Evolutionary conservation across 30 jellyfish, hydroid and myxozoan genomes (phyloP).

Genomic region (Mastigias papua): DNA sequence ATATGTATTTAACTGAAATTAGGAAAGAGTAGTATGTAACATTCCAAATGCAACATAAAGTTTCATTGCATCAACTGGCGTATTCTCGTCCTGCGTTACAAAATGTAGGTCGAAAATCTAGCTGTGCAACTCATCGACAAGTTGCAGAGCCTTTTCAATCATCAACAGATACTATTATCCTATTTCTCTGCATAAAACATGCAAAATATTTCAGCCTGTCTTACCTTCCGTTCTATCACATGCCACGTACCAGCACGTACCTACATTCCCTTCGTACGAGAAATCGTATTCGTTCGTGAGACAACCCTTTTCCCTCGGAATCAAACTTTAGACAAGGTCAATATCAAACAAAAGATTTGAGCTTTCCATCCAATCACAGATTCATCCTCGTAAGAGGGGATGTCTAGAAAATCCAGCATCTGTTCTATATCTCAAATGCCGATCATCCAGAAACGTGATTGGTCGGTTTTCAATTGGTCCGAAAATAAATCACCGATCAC

Average conservation of each 20-base stretch:
- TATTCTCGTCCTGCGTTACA: too few relatives aligned
- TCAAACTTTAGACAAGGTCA: background rate
- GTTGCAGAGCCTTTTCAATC: too few relatives aligned
- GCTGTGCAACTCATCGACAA: too few relatives aligned
- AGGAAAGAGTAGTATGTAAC: too few relatives aligned
- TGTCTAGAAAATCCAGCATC: constrained; percentile 72
- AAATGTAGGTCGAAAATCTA: too few relatives aligned
- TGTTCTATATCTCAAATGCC: constrained; percentile 43
- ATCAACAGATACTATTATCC: too few relatives aligned
- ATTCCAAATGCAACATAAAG: too few relatives aligned
- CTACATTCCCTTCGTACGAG: background rate
- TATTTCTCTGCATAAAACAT: too few relatives aligned
- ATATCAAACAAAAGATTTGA: constrained; percentile 27
- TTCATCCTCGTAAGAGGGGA: constrained; percentile 28
- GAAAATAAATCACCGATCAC: constrained; percentile 70
- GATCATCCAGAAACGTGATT: constrained; percentile 30
- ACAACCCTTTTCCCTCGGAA: background rate
- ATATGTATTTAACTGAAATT: too few relatives aligned
- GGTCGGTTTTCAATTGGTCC: constrained; percentile 68
- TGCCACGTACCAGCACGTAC: background rate
- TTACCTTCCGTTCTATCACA: background rate
- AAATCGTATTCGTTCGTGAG: constrained; percentile 17
- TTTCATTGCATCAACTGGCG: too few relatives aligned
- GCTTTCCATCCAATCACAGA: constrained; percentile 38
- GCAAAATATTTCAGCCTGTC: background rate